Evolutionary conservation across 1,140 invertebrate genomes (phyloP), one percentile per base, ranked within the genome.

Genomic region (Acromyrmex heyeri): DNA sequence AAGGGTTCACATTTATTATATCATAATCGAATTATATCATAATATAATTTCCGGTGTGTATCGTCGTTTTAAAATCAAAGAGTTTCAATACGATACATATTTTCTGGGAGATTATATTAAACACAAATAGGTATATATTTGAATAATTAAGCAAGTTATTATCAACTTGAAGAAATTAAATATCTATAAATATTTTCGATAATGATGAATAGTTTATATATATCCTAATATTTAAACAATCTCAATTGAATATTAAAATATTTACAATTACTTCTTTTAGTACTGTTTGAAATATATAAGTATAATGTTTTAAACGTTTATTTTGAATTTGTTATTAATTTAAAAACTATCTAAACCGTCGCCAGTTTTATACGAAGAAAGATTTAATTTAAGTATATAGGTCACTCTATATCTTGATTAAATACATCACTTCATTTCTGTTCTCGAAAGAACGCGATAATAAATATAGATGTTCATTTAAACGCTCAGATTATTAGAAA

Each of bases 31-130:
- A 24, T 24, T 24, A 24, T 24, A 24, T 24, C 24, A 24, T 24
- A 24, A 24, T 57, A 79, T 69, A 79, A 79, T 79, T 79, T 79
- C 62, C 77, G 48, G 8, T 48, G 30, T 27, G n/a, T 24, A 69
- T 69, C 62, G 5, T 77, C 62, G 16, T 77, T 69, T 10, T 69
- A 79, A 69, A 30, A 79, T 79, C 62, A 55, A 8, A 69, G 62
- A 12, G 0, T 18, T 79, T 5, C 16, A 79, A 67, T 8, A 48
- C 18, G 1, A 50, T 48, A 78, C 7, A 64, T 34, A 18, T 27
- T 10, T 57, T 79, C 27, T 7, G 14, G 21, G 12, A 61, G n/a
- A 0, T 10, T 50, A 27, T 5, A 24, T 64, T 12, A 14, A 27
- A 44, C 7, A 38, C 64, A 38, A 14, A 16, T 48, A n/a, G 0